phyloP scores from a whole-genome alignment of 2,113 vertebrate species.

The Neodon shergylaensis region DNA sequence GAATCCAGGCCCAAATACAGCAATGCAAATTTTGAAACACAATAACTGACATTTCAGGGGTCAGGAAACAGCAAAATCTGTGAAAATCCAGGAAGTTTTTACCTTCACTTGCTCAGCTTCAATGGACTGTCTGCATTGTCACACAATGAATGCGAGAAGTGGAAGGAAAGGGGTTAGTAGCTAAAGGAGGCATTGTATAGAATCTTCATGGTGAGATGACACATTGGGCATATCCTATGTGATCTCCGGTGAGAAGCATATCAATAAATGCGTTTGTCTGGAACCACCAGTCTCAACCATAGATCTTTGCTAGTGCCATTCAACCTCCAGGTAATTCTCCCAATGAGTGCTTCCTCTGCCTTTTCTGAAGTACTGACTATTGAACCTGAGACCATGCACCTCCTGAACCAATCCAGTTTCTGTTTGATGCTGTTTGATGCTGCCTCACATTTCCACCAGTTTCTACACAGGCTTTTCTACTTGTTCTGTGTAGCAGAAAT shows the following conservation, averaged over 20 bases:
- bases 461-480: no score
- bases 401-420: background rate
- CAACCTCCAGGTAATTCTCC: background rate
- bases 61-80: conserved; percentile 14
- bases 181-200: background rate
- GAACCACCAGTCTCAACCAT: background rate
- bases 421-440: no score
- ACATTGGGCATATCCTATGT: background rate
- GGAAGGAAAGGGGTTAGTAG: background rate
- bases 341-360: background rate
- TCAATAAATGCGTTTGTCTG: background rate
- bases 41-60: background rate
- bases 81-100: background rate
- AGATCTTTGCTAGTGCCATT: background rate
- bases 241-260: background rate
- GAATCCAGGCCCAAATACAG: conserved; percentile 32
- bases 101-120: background rate
- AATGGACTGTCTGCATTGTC: no score
- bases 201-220: background rate
- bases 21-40: conserved; percentile 49
- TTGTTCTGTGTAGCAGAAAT: background rate
- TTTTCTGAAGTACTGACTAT: background rate
- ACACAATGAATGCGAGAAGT: background rate
- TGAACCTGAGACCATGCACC: background rate
- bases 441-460: background rate